Evolutionary conservation across 1,140 invertebrate species (phyloP), one percentile per base, ranked within the genome.

Genomic region (Drosophila novamexicana): DNA sequence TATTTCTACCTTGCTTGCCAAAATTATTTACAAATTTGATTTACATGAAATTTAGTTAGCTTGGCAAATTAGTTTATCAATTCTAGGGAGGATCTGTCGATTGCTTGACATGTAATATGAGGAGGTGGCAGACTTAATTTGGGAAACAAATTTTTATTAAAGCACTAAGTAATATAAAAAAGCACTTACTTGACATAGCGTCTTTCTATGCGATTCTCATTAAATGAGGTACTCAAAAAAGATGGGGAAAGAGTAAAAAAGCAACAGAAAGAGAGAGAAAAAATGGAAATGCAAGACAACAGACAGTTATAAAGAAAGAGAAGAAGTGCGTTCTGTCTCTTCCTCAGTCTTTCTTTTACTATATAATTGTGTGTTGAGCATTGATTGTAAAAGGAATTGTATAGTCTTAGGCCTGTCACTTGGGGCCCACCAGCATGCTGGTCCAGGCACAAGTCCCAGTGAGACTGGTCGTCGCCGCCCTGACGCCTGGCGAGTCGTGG

Each of bases 11-110:
- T 74, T 56, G 64, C 66, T 64, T 45, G 32, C 49, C 42, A 18
- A 68, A 77, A 69, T 77, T 68, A 74, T 65, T 75, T 63, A 53
- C 65, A 68, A 77, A 77, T 77, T 77, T 69, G 59, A 77, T 77
- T 77, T 75, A 69, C n/a, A 58, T 73, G 18, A 36, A 77, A 77
- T 58, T 69, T 44, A 69, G 59, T 77, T 77, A 65, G 47, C 54
- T 59, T 75, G 65, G 29, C 71, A 77, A 77, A 77, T 75, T 59
- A 53, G 49, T 40, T 54, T 49, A 61, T 14, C 56, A 40, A 42
- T 50, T 53, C 52, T 7, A 54, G 29, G 22, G 42, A 39, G 50
- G 36, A 3, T 67, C 32, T 49, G 14, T 32, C 47, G 39, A 34
- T 29, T 72, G 44, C 34, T 32, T 0, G n/a, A 36, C 5, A 5